Conservation (phyloP, 2,113 vertebrate species). For the Erythrolamprus reginae region DNA sequence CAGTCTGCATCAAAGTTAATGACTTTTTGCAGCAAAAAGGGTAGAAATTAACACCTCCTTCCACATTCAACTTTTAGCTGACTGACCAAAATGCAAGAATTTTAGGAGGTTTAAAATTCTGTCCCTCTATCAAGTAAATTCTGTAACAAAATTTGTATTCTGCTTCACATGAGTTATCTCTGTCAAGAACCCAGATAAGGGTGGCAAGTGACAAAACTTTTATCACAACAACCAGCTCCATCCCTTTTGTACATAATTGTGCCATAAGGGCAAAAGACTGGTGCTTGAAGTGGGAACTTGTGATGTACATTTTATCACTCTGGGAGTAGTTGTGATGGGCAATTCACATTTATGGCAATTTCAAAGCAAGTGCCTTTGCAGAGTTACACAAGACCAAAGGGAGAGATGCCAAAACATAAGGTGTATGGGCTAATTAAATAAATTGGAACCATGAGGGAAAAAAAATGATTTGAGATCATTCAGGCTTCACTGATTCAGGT, state of each 20-base stretch:
- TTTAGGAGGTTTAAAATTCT: not conserved
- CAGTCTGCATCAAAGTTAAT: slow-evolving; percentile 19
- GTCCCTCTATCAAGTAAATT: not conserved
- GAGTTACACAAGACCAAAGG: not conserved
- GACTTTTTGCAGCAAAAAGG: slow-evolving; percentile 4
- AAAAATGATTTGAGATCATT: fast-evolving
- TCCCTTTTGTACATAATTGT: not conserved
- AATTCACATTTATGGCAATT: not conserved
- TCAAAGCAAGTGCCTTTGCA: not conserved
- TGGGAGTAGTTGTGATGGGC: not conserved
- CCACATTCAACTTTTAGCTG: not conserved
- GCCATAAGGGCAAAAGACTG: not conserved
- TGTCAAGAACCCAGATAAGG: not conserved
- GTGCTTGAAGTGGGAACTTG: not conserved
- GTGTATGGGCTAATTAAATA: not conserved
- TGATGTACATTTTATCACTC: not conserved
- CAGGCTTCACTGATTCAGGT: not conserved
- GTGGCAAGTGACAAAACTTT: not conserved
- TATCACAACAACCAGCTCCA: not conserved
- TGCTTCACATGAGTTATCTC: not conserved
- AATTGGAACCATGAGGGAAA: not conserved
- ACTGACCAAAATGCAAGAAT: not conserved
- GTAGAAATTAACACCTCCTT: not conserved
- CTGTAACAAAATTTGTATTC: not conserved
- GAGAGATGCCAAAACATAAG: not conserved